Evolutionary conservation across 2,797 vertebrate species (phyloP).

Genomic region (Helicolenus hilgendorfi): DNA sequence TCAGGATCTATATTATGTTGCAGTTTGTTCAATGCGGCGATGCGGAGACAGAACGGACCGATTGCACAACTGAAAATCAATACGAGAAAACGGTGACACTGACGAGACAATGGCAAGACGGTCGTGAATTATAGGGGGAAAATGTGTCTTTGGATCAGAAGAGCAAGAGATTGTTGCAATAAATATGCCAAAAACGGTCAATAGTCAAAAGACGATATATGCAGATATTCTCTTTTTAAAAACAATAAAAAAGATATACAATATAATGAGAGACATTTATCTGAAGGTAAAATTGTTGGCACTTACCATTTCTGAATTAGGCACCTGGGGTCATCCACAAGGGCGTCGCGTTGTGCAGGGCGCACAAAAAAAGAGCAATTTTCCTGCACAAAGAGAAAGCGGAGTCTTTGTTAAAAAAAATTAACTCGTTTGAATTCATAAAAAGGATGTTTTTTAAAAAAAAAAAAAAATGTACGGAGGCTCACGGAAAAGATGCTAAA

Average conservation of each 20-base stretch:
- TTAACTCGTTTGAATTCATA: conserved; percentile 47
- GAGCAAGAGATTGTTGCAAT: neutral
- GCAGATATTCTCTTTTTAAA: neutral
- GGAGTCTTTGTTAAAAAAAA: conserved; percentile 40
- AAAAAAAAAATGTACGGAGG: conserved; percentile 19
- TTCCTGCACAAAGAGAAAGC: conserved; percentile 58
- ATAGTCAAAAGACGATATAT: neutral
- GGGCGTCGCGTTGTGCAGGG: conserved; percentile 51
- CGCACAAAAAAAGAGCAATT: conserved; percentile 49
- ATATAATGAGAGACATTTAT: conserved; percentile 10
- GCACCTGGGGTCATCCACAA: conserved; percentile 77
- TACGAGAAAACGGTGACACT: conserved; percentile 46
- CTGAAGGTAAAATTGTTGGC: conserved; percentile 61
- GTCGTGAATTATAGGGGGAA: neutral
- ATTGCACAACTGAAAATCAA: conserved; percentile 58
- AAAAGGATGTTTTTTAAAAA: neutral
- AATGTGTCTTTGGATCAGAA: neutral
- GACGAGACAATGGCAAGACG: conserved; percentile 14
- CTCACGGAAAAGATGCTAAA: conserved; percentile 26
- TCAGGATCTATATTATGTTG: neutral
- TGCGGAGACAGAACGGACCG: conserved; percentile 21
- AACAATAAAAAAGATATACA: neutral
- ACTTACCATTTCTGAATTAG: conserved; percentile 84
- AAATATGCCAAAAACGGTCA: neutral
- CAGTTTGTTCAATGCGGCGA: conserved; percentile 19